phyloP scores from a whole-genome alignment of 2,797 vertebrate genomes.

The Florisuga fusca region DNA sequence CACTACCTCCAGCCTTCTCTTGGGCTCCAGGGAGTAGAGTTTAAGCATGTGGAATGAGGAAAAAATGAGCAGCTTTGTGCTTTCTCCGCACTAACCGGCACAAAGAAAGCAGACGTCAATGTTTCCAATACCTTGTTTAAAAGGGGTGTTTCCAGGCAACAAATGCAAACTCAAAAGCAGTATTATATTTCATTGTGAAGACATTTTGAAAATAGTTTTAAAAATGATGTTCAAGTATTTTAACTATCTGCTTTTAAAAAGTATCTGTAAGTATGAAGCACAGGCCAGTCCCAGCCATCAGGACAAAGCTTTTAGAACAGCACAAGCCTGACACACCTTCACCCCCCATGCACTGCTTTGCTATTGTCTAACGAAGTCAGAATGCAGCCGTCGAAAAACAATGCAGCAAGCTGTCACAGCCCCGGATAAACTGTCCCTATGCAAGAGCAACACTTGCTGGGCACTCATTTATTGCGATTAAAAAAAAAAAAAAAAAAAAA shows the following conservation, averaged over 20 bases:
- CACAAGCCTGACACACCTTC: not conserved
- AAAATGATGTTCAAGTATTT: not conserved
- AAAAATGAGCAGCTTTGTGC: not conserved
- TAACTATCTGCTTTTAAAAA: not conserved
- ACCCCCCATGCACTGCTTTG: not conserved
- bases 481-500: not conserved
- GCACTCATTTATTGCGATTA: accelerated
- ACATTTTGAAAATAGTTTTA: not conserved
- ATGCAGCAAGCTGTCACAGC: not conserved
- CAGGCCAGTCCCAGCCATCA: not conserved
- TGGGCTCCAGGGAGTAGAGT: not conserved
- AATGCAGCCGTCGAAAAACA: not conserved
- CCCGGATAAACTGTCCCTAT: not conserved
- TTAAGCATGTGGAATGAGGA: accelerated
- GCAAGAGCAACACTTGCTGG: not conserved
- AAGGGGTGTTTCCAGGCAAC: not conserved
- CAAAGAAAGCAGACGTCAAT: not conserved
- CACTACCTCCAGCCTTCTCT: not conserved
- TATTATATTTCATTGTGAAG: not conserved
- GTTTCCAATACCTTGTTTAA: not conserved
- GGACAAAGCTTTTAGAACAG: not conserved
- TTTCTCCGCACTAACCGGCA: not conserved
- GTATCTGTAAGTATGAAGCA: accelerated
- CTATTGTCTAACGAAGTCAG: not conserved
- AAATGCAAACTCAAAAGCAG: not conserved